Evolutionary conservation across 2,797 vertebrate genomes (phyloP).

Genomic region (Chaetophractus vellerosus): DNA sequence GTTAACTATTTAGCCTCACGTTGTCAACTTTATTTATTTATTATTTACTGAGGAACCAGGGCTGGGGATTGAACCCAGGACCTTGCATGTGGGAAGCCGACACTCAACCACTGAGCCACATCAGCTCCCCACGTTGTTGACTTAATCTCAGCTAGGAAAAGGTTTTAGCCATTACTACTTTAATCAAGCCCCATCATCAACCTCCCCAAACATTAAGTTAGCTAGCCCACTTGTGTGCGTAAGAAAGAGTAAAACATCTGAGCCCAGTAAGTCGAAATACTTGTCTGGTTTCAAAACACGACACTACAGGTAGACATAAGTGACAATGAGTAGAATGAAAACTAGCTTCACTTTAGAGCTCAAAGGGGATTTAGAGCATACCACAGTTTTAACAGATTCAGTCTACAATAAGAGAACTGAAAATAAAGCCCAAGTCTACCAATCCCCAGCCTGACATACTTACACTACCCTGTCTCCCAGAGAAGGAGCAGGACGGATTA

Average conservation of each 20-base stretch:
- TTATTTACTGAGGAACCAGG: too few species aligned
- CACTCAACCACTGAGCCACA: too few species aligned
- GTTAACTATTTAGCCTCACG: not conserved
- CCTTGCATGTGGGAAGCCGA: too few species aligned
- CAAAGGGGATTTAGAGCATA: not conserved
- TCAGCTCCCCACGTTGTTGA: not conserved
- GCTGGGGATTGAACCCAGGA: too few species aligned
- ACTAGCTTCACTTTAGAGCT: not conserved
- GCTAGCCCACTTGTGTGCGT: not conserved
- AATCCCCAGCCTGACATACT: not conserved
- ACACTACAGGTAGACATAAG: not conserved
- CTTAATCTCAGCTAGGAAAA: not conserved
- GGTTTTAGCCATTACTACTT: not conserved
- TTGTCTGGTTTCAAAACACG: not conserved
- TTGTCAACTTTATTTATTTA: too few species aligned
- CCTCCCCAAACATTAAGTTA: not conserved
- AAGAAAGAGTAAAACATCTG: not conserved
- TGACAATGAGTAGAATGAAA: not conserved
- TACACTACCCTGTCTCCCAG: not conserved
- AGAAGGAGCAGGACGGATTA: not conserved
- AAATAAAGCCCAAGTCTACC: not conserved
- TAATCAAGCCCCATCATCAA: not conserved
- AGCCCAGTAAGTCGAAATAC: not conserved
- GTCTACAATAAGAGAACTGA: not conserved
- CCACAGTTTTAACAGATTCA: not conserved